Evolutionary conservation across 1,140 invertebrate species (phyloP).

Genomic region (Hyposmocoma kahamanoa): DNA sequence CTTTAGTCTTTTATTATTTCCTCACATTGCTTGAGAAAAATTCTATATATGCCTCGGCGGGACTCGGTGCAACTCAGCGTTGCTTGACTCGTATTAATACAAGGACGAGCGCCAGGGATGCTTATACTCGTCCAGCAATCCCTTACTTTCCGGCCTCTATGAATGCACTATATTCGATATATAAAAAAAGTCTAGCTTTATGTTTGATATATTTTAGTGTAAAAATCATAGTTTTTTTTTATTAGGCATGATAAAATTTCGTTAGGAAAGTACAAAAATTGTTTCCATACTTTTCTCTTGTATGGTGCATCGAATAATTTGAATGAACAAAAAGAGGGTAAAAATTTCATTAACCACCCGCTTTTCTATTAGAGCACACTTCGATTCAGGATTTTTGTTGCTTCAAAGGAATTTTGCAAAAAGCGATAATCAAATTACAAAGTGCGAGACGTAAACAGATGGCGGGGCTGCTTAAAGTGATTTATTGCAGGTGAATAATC

Average conservation of each 20-base stretch:
- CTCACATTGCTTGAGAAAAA: too few relatives aligned
- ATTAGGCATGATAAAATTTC: neutral
- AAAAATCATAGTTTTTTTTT: too few relatives aligned
- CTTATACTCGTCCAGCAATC: too few relatives aligned
- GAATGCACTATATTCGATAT: too few relatives aligned
- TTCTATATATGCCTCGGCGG: too few relatives aligned
- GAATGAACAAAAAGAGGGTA: neutral
- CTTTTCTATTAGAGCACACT: neutral
- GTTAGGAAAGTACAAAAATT: neutral
- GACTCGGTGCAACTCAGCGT: too few relatives aligned
- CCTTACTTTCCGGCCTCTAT: too few relatives aligned
- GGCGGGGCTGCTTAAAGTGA: conserved; percentile 39
- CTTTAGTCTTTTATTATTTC: too few relatives aligned
- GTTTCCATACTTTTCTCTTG: neutral
- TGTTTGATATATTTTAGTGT: too few relatives aligned
- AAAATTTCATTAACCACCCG: neutral
- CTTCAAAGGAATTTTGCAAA: conserved; percentile 30
- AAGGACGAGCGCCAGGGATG: too few relatives aligned
- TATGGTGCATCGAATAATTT: neutral
- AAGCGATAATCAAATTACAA: conserved; percentile 56
- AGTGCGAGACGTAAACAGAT: conserved; percentile 44
- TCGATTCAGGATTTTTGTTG: neutral
- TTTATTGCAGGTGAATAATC: conserved; percentile 60
- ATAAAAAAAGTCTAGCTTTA: too few relatives aligned
- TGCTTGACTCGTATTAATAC: too few relatives aligned